A percentile compares a stretch with the other conserved stretches of the same genome.
phyloP scores from a whole-genome alignment of 2,888 invertebrate genomes.

The Mactromeris polynyma region DNA sequence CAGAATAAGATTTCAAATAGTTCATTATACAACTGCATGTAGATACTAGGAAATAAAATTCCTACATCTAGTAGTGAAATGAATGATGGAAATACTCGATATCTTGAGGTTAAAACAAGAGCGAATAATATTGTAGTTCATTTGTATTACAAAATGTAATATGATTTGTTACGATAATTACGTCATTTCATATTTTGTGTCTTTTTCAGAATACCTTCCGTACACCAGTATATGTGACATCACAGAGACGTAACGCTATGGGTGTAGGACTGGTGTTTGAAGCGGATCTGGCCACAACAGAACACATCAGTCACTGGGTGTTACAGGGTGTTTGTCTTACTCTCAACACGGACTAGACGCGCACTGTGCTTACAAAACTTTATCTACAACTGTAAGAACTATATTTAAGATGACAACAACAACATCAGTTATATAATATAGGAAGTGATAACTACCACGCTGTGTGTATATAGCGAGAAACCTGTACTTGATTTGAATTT shows the following conservation, averaged over 20 bases:
- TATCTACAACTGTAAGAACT: background rate
- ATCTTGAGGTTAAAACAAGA: too few species aligned
- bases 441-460: background rate
- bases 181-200: constrained; percentile 20
- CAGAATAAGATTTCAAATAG: too few species aligned
- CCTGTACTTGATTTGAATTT: background rate
- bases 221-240: constrained; percentile 96
- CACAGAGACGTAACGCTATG: constrained; percentile 95
- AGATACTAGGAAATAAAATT: too few species aligned
- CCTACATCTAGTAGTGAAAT: too few species aligned
- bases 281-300: constrained; percentile 93
- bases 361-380: too few species aligned
- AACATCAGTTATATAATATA: background rate
- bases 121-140: background rate
- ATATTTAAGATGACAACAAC: background rate
- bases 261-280: constrained; percentile 96
- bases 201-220: constrained; percentile 92
- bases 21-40: too few species aligned
- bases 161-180: background rate
- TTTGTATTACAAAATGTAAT: background rate
- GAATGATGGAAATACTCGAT: too few species aligned
- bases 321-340: constrained; percentile 96
- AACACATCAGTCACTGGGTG: constrained; percentile 96
- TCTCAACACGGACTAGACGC: constrained; percentile 92
- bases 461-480: background rate